Conservation (phyloP, 2,113 vertebrate species). For the Catharus minimus region DNA sequence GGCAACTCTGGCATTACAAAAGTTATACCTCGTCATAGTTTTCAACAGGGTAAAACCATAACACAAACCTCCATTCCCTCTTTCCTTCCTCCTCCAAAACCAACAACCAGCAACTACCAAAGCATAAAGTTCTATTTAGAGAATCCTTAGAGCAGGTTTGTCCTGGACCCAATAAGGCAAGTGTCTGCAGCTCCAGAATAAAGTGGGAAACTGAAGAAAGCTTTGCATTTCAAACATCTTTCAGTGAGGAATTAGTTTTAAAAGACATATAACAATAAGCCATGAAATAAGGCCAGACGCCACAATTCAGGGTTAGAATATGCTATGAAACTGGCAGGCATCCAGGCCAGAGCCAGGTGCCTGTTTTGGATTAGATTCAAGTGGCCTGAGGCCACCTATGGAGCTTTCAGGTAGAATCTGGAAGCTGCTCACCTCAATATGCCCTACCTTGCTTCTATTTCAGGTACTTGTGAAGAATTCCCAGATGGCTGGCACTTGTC, state of each 20-base stretch:
- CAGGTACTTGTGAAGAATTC: conserved; percentile 68
- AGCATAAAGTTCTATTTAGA: conserved; percentile 1
- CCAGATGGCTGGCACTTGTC: conserved; percentile 74
- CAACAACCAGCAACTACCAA: not conserved
- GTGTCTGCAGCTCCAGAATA: conserved; percentile 65
- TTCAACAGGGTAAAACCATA: not conserved
- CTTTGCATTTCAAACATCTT: conserved; percentile 77
- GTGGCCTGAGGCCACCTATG: conserved; percentile 79
- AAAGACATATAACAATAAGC: conserved; percentile 71
- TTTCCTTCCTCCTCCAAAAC: not conserved
- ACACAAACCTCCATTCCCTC: not conserved
- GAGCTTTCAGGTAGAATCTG: conserved; percentile 74
- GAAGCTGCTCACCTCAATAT: conserved; percentile 67
- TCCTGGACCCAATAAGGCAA: conserved; percentile 46
- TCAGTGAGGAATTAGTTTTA: conserved; percentile 77
- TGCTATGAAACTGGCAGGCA: conserved; percentile 68
- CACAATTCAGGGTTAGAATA: conserved; percentile 68
- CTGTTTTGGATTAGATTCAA: conserved; percentile 76
- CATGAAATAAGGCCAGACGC: conserved; percentile 67
- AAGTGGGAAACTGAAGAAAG: conserved; percentile 27
- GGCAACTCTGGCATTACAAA: not conserved
- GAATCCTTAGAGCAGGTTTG: conserved; percentile 21
- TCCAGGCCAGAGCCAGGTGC: conserved; percentile 81
- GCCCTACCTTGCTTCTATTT: conserved; percentile 58
- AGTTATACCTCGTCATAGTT: not conserved